Conservation (phyloP, 2,113 vertebrate species). For the Cyanoramphus novaezelandiae region DNA sequence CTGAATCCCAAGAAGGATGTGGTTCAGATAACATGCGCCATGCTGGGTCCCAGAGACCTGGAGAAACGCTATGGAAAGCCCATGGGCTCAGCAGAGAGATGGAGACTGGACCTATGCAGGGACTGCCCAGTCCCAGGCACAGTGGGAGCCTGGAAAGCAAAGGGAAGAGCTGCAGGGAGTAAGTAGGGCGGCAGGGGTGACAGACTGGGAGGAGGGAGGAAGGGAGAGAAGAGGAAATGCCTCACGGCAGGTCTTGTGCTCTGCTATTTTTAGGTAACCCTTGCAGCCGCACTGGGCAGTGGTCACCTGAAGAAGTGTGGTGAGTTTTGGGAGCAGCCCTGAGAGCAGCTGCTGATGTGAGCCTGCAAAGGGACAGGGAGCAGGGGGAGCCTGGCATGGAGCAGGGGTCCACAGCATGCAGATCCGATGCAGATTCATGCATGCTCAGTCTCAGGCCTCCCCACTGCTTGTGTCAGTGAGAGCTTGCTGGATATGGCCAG, state of each 20-base stretch:
- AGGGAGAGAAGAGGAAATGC: background rate
- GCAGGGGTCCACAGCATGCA: background rate
- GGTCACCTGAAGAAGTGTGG: background rate
- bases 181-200: background rate
- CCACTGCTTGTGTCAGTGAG: background rate
- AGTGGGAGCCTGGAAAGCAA: fast-evolving
- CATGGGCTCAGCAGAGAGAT: background rate
- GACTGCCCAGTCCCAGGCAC: too few species aligned
- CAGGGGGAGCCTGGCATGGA: fast-evolving
- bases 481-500: background rate
- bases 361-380: background rate
- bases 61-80: background rate
- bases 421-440: background rate
- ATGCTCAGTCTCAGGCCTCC: too few species aligned
- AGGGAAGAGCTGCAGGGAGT: background rate
- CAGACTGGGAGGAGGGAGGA: background rate
- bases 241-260: background rate
- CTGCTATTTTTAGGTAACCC: background rate
- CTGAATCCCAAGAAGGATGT: background rate
- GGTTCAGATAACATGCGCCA: background rate
- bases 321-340: background rate
- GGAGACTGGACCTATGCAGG: background rate
- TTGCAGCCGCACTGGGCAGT: background rate
- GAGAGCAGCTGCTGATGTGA: background rate
- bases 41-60: too few species aligned